Evolutionary conservation across 37 sponge, comb jelly and placozoan species (phyloP), one percentile per base, ranked within the genome.

Genomic region (Oopsacas minuta): DNA sequence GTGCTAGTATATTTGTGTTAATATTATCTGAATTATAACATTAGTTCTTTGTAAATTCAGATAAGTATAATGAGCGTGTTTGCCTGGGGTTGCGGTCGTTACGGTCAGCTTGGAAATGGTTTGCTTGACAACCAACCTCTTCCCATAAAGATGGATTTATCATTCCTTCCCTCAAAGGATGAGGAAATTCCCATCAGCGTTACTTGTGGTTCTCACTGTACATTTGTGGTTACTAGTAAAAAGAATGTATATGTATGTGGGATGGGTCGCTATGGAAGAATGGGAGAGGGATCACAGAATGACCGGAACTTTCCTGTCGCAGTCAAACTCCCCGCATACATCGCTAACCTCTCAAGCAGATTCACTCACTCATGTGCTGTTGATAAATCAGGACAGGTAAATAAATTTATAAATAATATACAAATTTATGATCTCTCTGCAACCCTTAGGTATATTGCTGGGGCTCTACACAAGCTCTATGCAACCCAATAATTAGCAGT

Each of bases 71-170:
- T 84, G 84, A 84, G 84, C 35, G 86, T 85, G 1, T 85, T 61
- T 37, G 20, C 87, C 30, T 90, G 90, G 90, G 90, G 90, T 0
- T 90, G 87, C 83, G 88, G 88, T 32, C 87, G 85, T 34, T 90
- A 90, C 23, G 90, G 90, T 0, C 90, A 90, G 46, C 88, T 90
- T 0, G 90, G 90, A 37, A 85, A 82, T 37, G 87, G 90, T 0
- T 32, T 61, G 1, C 22, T 3, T 34, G 75, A 61, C 75, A 61
- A 61, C 22, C 20, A 61, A 12, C 28, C 75, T 61, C 5, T 61
- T 25, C 75, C 75, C 75, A n/a, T 61, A n/a, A 61, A 61, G 75
- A 61, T 12, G 22, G 75, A 61, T 34, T 34, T 61, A 5, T 61
- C 75, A 25, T 61, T 61, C 20, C 75, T 61, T n/a, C 28, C 75